These are phyloP conservation scores for Agonopterix arenella DNA, from an alignment of 2,888 invertebrate genomes.

Conservation along the genomic window DNA sequence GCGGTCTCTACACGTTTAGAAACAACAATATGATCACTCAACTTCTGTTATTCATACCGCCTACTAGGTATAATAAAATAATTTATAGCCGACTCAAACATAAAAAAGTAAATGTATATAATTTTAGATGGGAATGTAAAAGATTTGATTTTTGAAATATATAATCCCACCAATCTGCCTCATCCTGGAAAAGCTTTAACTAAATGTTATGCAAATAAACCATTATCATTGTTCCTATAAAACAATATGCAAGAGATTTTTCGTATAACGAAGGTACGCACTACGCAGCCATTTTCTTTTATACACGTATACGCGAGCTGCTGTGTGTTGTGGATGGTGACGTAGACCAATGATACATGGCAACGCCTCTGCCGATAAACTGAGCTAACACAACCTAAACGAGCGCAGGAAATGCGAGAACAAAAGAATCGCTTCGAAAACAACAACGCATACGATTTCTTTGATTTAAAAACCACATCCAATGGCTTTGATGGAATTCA, in stretches of 20 bases:
- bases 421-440: conserved; percentile 56
- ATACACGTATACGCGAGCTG: conserved; percentile 23
- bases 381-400: conserved; percentile 32
- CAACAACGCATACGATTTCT: conserved; percentile 26
- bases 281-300: conserved; percentile 44
- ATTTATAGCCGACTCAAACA: too few species aligned
- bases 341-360: conserved; percentile 40
- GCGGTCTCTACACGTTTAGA: not conserved
- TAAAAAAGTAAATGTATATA: too few species aligned
- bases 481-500: conserved; percentile 9
- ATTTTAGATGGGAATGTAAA: too few species aligned
- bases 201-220: too few species aligned
- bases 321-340: conserved; percentile 15
- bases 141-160: too few species aligned
- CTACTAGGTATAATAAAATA: too few species aligned
- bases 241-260: too few species aligned
- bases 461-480: conserved; percentile 32
- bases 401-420: conserved; percentile 46
- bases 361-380: conserved; percentile 42
- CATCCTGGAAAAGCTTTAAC: too few species aligned
- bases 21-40: not conserved
- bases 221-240: too few species aligned
- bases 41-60: too few species aligned
- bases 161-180: too few species aligned
- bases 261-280: too few species aligned